These are phyloP conservation scores for Coranthus polyacanthus DNA, from an alignment of 2,797 vertebrate genomes.

Conservation along the genomic window DNA sequence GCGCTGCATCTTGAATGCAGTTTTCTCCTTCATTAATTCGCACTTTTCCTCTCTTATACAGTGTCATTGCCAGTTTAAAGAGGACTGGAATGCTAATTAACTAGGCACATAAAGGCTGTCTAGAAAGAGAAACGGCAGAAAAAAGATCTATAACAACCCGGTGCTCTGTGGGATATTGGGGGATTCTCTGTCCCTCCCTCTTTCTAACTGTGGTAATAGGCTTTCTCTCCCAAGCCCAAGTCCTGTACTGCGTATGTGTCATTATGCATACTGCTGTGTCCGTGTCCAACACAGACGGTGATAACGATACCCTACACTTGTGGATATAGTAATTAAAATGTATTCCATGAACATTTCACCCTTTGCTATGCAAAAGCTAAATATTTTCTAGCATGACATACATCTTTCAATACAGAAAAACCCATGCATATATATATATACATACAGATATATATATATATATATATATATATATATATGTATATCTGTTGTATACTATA, in stretches of 20 bases:
- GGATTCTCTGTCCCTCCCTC: constrained; percentile 47
- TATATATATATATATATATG: too few relatives aligned
- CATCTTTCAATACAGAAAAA: constrained; percentile 45
- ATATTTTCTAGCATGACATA: constrained; percentile 45
- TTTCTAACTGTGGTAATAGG: constrained; percentile 62
- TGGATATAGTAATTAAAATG: constrained; percentile 53
- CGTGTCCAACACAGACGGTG: constrained; percentile 22
- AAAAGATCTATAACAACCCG: constrained; percentile 62
- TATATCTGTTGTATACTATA: constrained; percentile 38
- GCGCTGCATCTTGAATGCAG: constrained; percentile 46
- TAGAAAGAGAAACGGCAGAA: constrained; percentile 43
- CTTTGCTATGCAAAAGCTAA: constrained; percentile 46
- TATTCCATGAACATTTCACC: constrained; percentile 30
- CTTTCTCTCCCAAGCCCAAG: constrained; percentile 51
- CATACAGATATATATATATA: too few relatives aligned
- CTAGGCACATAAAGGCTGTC: constrained; percentile 60
- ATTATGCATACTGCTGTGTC: constrained; percentile 44
- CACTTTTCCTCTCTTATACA: constrained; percentile 54
- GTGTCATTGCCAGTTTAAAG: constrained; percentile 61
- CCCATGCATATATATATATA: constrained; percentile 50
- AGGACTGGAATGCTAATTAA: constrained; percentile 71
- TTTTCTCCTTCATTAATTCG: constrained; percentile 69
- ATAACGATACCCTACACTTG: constrained; percentile 24
- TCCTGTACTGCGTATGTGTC: constrained; percentile 40
- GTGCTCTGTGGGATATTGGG: constrained; percentile 64